Base-by-base conservation (phyloP, 2,113 vertebrate genomes). In the Psophia crepitans region DNA sequence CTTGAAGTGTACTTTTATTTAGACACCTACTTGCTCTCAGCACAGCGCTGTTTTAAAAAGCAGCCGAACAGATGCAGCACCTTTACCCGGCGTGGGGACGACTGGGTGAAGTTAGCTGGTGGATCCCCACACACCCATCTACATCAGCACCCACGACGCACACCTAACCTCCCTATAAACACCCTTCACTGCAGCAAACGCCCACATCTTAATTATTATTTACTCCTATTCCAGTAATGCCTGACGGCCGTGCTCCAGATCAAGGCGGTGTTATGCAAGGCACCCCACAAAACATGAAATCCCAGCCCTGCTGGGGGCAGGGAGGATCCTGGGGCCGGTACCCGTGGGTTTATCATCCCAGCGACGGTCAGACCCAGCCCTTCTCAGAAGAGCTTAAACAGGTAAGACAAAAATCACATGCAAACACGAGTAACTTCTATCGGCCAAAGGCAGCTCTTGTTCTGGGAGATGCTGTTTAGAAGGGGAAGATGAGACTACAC, bases 201-300 rank as follows among this genome's bases (percentile, higher is more conserved):
- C 94, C 97, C 77, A 56, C 21, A 63, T 33, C 53, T 53, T 94
- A 95, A 95, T 96, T 93, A 75, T 48, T 97, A 81, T 96, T 96
- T 96, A 96, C 95, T 61, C 61, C 0, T 22, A 12, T 1, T 11
- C 56, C 56, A 12, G 90, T 0, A 70, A 24, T 5, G 90, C 90
- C 95, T 54, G 51, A 88, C 76, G 90, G 96, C 90, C 3, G 11
- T 2, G 32, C 41, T 84, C 7, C 9, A 93, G 94, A 95, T 96
- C 96, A 95, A 95, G 94, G 95, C 35, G 10, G 5, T 3, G 64
- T 92, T 88, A 65, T 27, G 88, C 92, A 93, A 86, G 80, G 65
- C 64, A 44, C 80, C 89, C 88, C 87, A 78, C 95, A 64, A 22
- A 93, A 94, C 85, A 75, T 0, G 90, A 95, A 77, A 90, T 43